Conservation (phyloP, 2,888 invertebrate genomes). For the Orchestes rusci region DNA sequence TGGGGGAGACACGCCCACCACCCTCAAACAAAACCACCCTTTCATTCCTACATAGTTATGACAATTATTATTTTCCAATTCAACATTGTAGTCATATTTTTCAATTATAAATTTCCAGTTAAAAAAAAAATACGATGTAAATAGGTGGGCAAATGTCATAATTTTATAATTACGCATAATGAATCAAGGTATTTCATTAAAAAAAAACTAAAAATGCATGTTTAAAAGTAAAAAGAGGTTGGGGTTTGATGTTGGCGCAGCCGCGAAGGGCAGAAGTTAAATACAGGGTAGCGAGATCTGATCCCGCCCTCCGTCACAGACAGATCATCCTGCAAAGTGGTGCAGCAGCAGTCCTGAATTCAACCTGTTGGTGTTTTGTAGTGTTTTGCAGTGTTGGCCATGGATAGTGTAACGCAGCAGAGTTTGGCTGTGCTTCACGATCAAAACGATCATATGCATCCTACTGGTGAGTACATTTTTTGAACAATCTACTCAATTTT, state of each 20-base stretch:
- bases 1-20: too few species aligned
- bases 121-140: too few species aligned
- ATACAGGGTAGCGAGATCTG: conserved; percentile 44
- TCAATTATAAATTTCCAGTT: too few species aligned
- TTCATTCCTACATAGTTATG: too few species aligned
- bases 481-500: too few species aligned
- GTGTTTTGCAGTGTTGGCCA: background rate
- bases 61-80: too few species aligned
- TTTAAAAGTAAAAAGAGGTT: conserved; percentile 31
- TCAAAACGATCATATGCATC: conserved; percentile 34
- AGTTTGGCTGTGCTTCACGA: conserved; percentile 36
- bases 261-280: conserved; percentile 42
- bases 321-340: conserved; percentile 1
- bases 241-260: conserved; percentile 6
- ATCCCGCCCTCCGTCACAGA: conserved; percentile 40
- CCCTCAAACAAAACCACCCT: too few species aligned
- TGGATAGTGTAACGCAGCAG: conserved; percentile 29
- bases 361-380: conserved; percentile 4
- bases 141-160: too few species aligned
- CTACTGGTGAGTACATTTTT: conserved; percentile 31
- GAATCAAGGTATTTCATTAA: too few species aligned
- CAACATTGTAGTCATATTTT: too few species aligned
- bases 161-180: too few species aligned
- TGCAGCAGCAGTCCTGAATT: conserved; percentile 1
- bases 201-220: conserved; percentile 24